Evolutionary conservation across 2,113 vertebrate species (phyloP).

Genomic region (Osmerus eperlanus): DNA sequence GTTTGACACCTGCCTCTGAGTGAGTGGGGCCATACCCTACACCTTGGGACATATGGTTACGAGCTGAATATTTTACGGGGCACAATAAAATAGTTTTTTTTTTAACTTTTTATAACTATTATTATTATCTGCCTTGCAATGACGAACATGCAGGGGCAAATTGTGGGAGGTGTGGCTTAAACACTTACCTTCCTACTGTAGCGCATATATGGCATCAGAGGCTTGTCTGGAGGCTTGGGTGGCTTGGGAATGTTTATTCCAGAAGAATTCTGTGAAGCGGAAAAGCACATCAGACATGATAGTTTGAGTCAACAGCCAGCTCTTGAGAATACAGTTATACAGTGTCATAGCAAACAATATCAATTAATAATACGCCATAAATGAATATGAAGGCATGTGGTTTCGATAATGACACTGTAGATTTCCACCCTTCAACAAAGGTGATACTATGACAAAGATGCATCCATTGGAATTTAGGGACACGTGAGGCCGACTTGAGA

Average conservation of each 20-base stretch:
- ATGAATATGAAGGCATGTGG: no score
- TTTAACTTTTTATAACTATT: no score
- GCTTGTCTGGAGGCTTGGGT: constrained; percentile 98
- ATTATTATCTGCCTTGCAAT: constrained; percentile 35
- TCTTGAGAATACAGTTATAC: neutral
- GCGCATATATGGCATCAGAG: constrained; percentile 99
- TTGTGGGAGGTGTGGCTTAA: neutral
- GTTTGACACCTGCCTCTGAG: constrained; percentile 43
- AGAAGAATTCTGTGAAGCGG: constrained; percentile 83
- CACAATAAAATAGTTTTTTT: no score
- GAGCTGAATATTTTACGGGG: no score
- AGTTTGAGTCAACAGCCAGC: neutral
- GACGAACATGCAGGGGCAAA: constrained; percentile 36
- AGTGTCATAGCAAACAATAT: neutral
- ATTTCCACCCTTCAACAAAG: neutral
- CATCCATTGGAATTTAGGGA: constrained; percentile 28
- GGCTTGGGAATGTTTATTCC: constrained; percentile 99
- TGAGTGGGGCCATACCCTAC: neutral
- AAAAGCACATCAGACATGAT: constrained; percentile 24
- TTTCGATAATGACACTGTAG: neutral
- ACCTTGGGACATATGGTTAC: no score
- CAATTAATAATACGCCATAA: no score
- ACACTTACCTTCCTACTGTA: constrained; percentile 95
- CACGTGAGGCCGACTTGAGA: constrained; percentile 24
- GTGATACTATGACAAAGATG: neutral